Evolutionary conservation across 2,888 invertebrate genomes (phyloP).

Genomic region (Agonopterix heracliana): DNA sequence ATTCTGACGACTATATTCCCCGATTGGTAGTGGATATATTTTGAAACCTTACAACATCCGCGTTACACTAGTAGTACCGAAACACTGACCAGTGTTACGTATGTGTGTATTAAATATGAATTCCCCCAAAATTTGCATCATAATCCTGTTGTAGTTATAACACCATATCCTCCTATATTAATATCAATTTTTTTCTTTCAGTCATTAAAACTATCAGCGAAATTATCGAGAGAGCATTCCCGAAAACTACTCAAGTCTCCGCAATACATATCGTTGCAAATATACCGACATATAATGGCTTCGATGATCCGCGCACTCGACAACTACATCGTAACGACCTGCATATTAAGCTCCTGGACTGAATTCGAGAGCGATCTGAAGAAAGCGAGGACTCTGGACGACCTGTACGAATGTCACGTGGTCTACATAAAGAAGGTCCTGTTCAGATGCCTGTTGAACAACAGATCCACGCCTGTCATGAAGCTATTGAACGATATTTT

Average conservation of each 20-base stretch:
- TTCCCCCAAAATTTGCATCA: too few relatives aligned
- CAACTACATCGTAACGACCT: conserved; percentile 86
- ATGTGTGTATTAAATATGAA: too few relatives aligned
- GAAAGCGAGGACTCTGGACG: conserved; percentile 81
- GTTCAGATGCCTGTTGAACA: conserved; percentile 84
- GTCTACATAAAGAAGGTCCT: conserved; percentile 84
- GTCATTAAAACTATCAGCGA: conserved; percentile 78
- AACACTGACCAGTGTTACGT: too few relatives aligned
- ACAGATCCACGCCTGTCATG: conserved; percentile 80
- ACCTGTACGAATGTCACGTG: conserved; percentile 83
- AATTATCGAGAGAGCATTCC: conserved; percentile 61
- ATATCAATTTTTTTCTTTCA: conserved; percentile 32
- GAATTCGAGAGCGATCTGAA: conserved; percentile 82
- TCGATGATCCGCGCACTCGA: conserved; percentile 85
- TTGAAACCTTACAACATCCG: too few relatives aligned
- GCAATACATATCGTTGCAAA: conserved; percentile 83
- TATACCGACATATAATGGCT: conserved; percentile 84
- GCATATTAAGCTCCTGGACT: conserved; percentile 84
- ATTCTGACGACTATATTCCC: too few relatives aligned
- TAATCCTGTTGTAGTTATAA: too few relatives aligned
- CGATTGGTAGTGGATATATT: too few relatives aligned
- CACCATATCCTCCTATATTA: too few relatives aligned
- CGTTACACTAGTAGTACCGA: too few relatives aligned
- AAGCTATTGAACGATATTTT: conserved; percentile 83
- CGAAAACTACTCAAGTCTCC: conserved; percentile 74